phyloP scores from a whole-genome alignment of 2,797 vertebrate species.

The Etheostoma nigrum region DNA sequence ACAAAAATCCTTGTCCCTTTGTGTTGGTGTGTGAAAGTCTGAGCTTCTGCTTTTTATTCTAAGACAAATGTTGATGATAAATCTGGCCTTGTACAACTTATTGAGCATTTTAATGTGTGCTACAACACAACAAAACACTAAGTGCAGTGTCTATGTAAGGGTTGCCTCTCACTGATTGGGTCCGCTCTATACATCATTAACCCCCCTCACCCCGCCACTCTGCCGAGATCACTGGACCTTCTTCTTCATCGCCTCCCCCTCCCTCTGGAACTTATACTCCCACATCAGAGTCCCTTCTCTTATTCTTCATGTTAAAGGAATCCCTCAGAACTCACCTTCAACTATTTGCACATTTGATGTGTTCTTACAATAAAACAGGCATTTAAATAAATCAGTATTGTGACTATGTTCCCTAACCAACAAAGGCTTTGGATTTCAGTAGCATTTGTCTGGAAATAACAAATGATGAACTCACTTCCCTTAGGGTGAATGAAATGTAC shows the following conservation, averaged over 20 bases:
- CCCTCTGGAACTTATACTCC: not conserved
- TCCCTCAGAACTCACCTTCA: not conserved
- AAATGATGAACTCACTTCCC: not conserved
- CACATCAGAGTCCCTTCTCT: not conserved
- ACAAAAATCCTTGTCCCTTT: not conserved
- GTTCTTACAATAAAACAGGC: not conserved
- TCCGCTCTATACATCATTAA: not conserved
- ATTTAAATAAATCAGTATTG: not conserved
- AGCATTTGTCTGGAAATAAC: not conserved
- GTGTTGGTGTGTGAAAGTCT: not conserved
- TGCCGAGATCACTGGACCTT: not conserved
- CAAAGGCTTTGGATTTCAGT: not conserved
- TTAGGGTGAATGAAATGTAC: too few relatives aligned
- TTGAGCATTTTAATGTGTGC: not conserved
- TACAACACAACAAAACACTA: constrained; percentile 7
- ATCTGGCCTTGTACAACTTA: not conserved
- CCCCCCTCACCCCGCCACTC: not conserved
- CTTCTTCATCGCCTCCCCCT: not conserved
- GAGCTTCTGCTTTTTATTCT: not conserved
- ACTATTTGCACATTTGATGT: not conserved
- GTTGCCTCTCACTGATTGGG: constrained; percentile 10
- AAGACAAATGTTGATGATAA: constrained; percentile 6
- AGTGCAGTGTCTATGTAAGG: not conserved
- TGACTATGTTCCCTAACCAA: not conserved
- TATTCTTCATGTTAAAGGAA: not conserved